Evolutionary conservation across 2,113 vertebrate genomes (phyloP).

Genomic region (Mustelus asterias): DNA sequence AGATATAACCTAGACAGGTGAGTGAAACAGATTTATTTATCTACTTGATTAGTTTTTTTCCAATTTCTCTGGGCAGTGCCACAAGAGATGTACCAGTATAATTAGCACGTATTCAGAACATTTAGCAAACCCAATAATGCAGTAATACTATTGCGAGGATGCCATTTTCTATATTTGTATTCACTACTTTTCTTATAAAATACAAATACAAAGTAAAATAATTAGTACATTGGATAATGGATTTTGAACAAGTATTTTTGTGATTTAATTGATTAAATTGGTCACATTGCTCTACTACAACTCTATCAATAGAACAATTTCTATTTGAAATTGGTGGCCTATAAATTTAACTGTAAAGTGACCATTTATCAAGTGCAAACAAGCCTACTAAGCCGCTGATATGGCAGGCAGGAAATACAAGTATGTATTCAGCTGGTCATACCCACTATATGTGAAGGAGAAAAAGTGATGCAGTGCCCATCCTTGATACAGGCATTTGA

Average conservation of each 20-base stretch:
- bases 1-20: neutral
- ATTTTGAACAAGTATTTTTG: neutral
- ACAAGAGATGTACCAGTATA: neutral
- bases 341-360: neutral
- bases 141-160: neutral
- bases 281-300: neutral
- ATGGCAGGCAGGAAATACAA: too few relatives aligned
- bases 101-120: neutral
- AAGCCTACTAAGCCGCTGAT: neutral
- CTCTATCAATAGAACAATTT: neutral
- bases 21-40: constrained; percentile 15
- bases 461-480: neutral
- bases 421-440: neutral
- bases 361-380: neutral
- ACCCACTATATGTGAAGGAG: neutral
- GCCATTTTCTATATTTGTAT: neutral
- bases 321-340: neutral
- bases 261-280: neutral
- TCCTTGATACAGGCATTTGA: neutral
- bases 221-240: neutral
- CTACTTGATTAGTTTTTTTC: neutral
- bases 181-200: neutral
- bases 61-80: neutral
- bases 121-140: neutral
- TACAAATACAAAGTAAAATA: neutral